These are phyloP conservation scores for Thalpophila matura DNA, from an alignment of 2,888 invertebrate species.

Conservation along the genomic window DNA sequence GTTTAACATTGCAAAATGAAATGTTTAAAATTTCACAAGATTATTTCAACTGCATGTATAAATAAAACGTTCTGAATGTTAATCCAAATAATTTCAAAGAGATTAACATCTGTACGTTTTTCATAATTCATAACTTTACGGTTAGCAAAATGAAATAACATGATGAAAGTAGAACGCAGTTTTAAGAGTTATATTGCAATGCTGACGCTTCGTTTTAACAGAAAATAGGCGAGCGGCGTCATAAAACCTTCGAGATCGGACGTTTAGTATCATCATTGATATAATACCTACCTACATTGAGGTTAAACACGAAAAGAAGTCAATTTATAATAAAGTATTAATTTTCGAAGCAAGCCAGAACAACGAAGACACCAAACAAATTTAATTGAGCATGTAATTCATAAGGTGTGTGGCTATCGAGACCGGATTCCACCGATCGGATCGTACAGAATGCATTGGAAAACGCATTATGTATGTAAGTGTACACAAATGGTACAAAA, in stretches of 20 bases:
- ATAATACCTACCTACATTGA: conserved; percentile 32
- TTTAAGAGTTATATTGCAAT: conserved; percentile 64
- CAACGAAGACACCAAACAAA: conserved; percentile 50
- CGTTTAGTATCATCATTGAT: conserved; percentile 26
- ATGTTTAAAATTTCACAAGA: conserved; percentile 13
- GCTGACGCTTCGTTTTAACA: conserved; percentile 58
- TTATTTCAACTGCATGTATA: conserved; percentile 24
- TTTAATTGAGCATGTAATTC: conserved; percentile 65
- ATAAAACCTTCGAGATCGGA: conserved; percentile 64
- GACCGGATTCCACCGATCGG: conserved; percentile 74
- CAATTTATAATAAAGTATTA: conserved; percentile 26
- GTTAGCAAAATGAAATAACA: conserved; percentile 59
- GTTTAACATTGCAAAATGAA: conserved; percentile 3
- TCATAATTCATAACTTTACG: conserved; percentile 63
- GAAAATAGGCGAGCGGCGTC: conserved; percentile 60
- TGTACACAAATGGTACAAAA: conserved; percentile 76
- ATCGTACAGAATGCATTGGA: conserved; percentile 79
- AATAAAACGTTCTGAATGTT: conserved; percentile 54
- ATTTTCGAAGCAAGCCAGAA: conserved; percentile 38
- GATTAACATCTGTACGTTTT: conserved; percentile 62
- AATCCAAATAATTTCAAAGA: conserved; percentile 65
- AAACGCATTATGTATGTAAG: conserved; percentile 74
- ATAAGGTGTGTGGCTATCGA: conserved; percentile 63
- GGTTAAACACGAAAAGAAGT: conserved; percentile 19
- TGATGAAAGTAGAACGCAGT: conserved; percentile 67